Evolutionary conservation across 2,113 vertebrate genomes (phyloP), one percentile per base, ranked within the genome.

Genomic region (Gracilinanus agilis): DNA sequence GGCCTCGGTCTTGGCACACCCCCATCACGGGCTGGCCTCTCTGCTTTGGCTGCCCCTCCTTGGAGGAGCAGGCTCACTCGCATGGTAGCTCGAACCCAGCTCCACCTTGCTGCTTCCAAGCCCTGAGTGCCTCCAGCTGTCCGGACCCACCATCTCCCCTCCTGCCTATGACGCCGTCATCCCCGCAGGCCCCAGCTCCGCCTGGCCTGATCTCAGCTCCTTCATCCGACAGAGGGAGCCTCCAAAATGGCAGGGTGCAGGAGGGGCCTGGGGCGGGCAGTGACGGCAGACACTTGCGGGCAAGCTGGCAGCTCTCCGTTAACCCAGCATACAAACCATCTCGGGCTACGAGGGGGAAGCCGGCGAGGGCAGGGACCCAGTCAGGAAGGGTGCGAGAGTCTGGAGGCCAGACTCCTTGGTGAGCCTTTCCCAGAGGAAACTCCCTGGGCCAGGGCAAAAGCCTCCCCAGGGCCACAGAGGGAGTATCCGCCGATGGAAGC

Each of bases 61-160:
- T 0, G 8, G 44, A 94, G 95, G 95, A 93, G 89, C 0, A 8
- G 96, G 95, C 88, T 90, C 75, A 34, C 93, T 55, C 1, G 97
- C 97, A 95, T 97, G 96, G 96, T 24, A 1, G 56, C 93, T 90
- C 54, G 95, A 89, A 92, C 92, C 34, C 19, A 0, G 23, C 1
- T 5, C 49, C 9, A 25, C 89, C 92, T 21, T 5, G 0, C 0
- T 2, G 94, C 97, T 94, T 58, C 75, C 29, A 2, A 10, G 29
- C 54, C 53, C 90, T 7, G 19, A 21, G 8, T 90, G 89, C 89
- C 53, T 83, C 1, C 67, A 23, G 7, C n/a, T 83, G 6, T 40
- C 19, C 40, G 67, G 67, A 83, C 27, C 67, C 34, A 12, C 34
- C 61, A n/a, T 19, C 40, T 40, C 1, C 67, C 16, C 93, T 25